Conservation (phyloP, 1,140 invertebrate genomes). For the Drosophila prosaltans region DNA sequence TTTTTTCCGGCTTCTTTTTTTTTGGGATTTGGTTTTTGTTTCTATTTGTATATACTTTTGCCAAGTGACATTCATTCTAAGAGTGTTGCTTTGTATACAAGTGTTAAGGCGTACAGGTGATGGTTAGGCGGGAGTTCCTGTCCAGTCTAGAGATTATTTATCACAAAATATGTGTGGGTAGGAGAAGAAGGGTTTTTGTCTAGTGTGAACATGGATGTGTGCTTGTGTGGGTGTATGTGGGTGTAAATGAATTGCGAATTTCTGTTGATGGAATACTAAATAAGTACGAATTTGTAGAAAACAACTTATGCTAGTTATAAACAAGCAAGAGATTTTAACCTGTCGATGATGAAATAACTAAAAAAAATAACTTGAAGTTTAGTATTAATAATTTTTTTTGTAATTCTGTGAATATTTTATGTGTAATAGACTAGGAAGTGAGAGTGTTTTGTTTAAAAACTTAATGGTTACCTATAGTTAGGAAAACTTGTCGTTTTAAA, state of each 20-base stretch:
- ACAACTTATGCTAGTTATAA: background rate
- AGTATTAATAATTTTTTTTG: background rate
- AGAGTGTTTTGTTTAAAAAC: too few species aligned
- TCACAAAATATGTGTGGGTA: conserved; percentile 13
- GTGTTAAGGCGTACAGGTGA: conserved; percentile 77
- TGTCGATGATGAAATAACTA: background rate
- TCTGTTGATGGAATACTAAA: conserved; percentile 6
- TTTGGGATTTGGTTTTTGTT: conserved; percentile 18
- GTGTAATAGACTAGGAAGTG: too few species aligned
- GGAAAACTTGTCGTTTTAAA: too few species aligned
- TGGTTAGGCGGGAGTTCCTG: conserved; percentile 44
- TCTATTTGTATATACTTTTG: conserved; percentile 11
- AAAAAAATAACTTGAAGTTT: background rate
- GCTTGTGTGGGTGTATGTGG: background rate
- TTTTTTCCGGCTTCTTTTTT: too few species aligned
- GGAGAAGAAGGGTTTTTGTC: background rate
- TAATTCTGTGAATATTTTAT: too few species aligned
- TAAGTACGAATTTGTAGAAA: background rate
- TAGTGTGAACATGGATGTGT: background rate
- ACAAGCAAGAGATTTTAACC: background rate
- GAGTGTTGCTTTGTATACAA: conserved; percentile 65
- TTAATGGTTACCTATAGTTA: too few species aligned
- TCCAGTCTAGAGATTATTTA: conserved; percentile 48
- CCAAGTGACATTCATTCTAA: conserved; percentile 41
- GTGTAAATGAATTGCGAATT: conserved; percentile 16